These are phyloP conservation scores for Gandaritis pyraliata DNA, from an alignment of 2,888 invertebrate species.

Conservation along the genomic window DNA sequence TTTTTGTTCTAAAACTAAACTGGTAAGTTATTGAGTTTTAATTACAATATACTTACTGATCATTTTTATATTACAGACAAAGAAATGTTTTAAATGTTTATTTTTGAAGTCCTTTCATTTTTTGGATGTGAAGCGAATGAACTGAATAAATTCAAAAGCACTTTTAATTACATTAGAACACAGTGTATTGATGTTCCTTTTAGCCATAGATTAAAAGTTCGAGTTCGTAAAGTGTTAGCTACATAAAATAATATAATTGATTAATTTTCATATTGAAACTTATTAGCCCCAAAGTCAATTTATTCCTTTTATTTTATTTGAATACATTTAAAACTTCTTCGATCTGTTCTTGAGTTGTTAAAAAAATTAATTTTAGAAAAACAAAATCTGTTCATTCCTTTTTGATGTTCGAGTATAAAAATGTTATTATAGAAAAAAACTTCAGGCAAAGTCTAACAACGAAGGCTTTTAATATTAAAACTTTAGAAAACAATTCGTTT, in stretches of 20 bases:
- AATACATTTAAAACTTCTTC: too few relatives aligned
- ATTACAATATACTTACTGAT: too few relatives aligned
- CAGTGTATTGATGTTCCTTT: too few relatives aligned
- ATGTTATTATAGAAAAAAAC: conserved; percentile 54
- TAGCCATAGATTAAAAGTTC: too few relatives aligned
- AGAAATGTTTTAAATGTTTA: conserved; percentile 62
- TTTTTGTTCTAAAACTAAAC: too few relatives aligned
- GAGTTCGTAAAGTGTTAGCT: too few relatives aligned
- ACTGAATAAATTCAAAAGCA: conserved; percentile 61
- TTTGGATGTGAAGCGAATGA: conserved; percentile 65
- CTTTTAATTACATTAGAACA: conserved; percentile 35
- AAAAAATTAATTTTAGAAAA: neutral
- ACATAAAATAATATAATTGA: too few relatives aligned
- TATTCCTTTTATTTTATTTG: too few relatives aligned
- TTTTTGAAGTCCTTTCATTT: conserved; percentile 56
- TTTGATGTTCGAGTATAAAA: conserved; percentile 38
- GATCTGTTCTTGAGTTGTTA: neutral
- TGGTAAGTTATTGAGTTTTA: too few relatives aligned
- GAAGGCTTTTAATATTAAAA: conserved; percentile 70
- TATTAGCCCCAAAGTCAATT: too few relatives aligned
- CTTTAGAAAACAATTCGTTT: conserved; percentile 76
- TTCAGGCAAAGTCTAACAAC: conserved; percentile 56
- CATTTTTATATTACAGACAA: too few relatives aligned
- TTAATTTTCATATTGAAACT: too few relatives aligned
- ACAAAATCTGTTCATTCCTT: neutral